Conservation (phyloP, 2,888 invertebrate species). For the Boloria selene region DNA sequence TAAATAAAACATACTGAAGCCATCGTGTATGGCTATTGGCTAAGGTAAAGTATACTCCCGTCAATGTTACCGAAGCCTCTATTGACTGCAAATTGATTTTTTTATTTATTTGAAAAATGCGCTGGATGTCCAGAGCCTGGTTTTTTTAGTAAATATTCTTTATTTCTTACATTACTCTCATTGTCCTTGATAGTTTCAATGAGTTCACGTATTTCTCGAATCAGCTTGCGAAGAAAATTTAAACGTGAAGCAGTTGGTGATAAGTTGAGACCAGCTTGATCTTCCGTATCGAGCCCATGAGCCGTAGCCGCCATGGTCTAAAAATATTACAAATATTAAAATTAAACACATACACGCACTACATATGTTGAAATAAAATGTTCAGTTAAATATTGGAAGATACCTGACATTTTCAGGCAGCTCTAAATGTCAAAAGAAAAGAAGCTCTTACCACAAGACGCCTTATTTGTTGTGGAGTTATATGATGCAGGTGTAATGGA, state of each 20-base stretch:
- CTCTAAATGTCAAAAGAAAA: background rate
- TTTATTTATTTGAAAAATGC: too few species aligned
- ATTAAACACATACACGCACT: too few species aligned
- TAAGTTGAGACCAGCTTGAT: constrained; percentile 39
- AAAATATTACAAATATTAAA: background rate
- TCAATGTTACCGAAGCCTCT: too few species aligned
- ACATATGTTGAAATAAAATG: too few species aligned
- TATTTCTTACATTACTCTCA: constrained; percentile 34
- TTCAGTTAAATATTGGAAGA: too few species aligned
- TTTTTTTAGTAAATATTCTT: constrained; percentile 11
- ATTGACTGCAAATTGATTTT: too few species aligned
- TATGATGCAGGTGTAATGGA: constrained; percentile 27
- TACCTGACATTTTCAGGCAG: too few species aligned
- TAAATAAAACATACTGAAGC: too few species aligned
- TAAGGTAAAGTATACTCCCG: too few species aligned
- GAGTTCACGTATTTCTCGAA: constrained; percentile 56
- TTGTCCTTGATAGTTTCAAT: constrained; percentile 39
- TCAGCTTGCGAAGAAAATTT: constrained; percentile 57
- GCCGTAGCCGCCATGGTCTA: constrained; percentile 31
- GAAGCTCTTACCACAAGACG: constrained; percentile 51
- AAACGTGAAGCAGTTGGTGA: constrained; percentile 62
- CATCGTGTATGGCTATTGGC: too few species aligned
- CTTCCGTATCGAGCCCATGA: constrained; percentile 39
- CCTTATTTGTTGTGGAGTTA: constrained; percentile 51
- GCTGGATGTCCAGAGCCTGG: background rate